phyloP scores from a whole-genome alignment of 2,113 vertebrate species.

The Psittacula cyanocephala region DNA sequence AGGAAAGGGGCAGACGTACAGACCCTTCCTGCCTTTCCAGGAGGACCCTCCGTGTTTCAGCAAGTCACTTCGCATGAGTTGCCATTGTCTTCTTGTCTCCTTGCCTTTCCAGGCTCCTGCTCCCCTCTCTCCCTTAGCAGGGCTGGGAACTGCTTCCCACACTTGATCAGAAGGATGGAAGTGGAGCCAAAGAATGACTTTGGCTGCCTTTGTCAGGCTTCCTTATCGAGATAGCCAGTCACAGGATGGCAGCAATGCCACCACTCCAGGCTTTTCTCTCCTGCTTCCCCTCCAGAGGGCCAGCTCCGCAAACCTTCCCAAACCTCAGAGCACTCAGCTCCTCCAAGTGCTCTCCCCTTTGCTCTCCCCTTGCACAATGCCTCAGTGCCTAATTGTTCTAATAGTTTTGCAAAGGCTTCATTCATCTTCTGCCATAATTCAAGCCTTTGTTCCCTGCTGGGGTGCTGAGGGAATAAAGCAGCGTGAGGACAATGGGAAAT shows the following conservation, averaged over 20 bases:
- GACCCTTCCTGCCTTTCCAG: neutral
- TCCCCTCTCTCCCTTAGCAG: neutral
- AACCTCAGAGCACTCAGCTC: neutral
- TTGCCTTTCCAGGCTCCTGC: neutral
- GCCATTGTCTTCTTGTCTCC: neutral
- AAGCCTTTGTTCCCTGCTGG: neutral
- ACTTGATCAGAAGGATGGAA: neutral
- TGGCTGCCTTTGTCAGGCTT: neutral
- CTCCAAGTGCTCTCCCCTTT: accelerated
- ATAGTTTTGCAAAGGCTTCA: neutral
- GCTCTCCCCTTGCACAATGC: neutral
- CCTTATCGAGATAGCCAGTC: neutral
- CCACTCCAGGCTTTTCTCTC: neutral
- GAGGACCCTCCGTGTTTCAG: accelerated
- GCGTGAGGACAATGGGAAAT: neutral
- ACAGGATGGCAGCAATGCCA: neutral
- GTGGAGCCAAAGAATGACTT: neutral
- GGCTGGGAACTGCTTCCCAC: neutral
- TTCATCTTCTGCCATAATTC: neutral
- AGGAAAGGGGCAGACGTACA: neutral
- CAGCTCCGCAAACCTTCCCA: neutral
- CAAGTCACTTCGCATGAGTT: neutral
- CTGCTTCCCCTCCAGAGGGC: neutral
- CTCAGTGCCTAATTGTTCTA: neutral
- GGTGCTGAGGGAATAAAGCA: neutral